Evolutionary conservation across 1,140 invertebrate species (phyloP).

Genomic region (Apis laboriosa): DNA sequence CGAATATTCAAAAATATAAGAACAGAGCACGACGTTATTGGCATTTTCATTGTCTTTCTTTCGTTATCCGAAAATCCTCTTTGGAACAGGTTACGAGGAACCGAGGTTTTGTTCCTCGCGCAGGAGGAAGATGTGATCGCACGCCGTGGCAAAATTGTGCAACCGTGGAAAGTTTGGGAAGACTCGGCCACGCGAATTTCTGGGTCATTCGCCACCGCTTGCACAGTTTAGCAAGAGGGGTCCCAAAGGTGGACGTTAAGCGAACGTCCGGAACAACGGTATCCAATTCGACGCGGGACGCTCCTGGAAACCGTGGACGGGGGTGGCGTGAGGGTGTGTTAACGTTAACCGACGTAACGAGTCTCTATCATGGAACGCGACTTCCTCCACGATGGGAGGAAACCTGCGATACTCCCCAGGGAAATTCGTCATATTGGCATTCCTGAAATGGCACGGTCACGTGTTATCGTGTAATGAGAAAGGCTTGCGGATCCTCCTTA

Average conservation of each 20-base stretch:
- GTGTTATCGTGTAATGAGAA: conserved; percentile 22
- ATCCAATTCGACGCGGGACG: conserved; percentile 51
- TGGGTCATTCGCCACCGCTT: conserved; percentile 18
- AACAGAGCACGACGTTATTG: too few species aligned
- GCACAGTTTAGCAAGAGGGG: conserved; percentile 20
- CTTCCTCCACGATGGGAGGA: conserved; percentile 18
- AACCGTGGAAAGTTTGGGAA: neutral
- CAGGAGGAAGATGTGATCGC: neutral
- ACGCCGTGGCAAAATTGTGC: conserved; percentile 17
- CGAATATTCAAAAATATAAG: neutral
- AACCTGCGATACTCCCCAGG: conserved; percentile 37
- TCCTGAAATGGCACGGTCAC: conserved; percentile 39
- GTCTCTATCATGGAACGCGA: conserved; percentile 37
- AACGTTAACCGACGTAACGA: conserved; percentile 53
- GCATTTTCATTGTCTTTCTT: too few species aligned
- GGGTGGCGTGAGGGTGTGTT: neutral
- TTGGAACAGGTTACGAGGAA: too few species aligned
- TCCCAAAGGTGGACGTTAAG: conserved; percentile 49
- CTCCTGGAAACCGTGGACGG: neutral
- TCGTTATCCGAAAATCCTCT: too few species aligned
- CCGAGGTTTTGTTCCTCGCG: neutral
- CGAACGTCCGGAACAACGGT: conserved; percentile 47
- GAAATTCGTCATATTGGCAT: conserved; percentile 71
- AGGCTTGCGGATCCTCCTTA: neutral
- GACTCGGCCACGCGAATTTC: conserved; percentile 17